Conservation (phyloP, 2,797 vertebrate genomes). For the Sciaenops ocellatus region DNA sequence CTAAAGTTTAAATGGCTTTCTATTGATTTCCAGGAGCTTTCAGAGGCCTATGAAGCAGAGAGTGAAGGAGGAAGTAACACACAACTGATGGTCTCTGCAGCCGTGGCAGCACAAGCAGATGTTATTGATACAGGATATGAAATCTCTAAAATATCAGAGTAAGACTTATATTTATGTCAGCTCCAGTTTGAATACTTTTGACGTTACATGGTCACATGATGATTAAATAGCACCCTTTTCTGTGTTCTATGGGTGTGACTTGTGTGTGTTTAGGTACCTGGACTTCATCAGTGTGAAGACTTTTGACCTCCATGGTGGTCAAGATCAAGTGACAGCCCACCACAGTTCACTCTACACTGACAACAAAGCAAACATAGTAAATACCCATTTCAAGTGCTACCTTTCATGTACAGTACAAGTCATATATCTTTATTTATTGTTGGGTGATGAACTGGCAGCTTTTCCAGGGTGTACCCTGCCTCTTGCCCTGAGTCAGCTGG, state of each 20-base stretch:
- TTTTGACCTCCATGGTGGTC: conserved; percentile 78
- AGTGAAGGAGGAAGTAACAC: conserved; percentile 33
- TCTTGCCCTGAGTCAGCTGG: no score
- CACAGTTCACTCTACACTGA: conserved; percentile 83
- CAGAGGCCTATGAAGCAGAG: conserved; percentile 73
- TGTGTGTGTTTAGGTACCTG: conserved; percentile 73
- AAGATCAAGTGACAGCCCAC: conserved; percentile 80
- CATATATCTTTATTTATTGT: not conserved
- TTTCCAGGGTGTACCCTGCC: no score
- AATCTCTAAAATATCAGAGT: conserved; percentile 76
- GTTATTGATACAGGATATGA: conserved; percentile 75
- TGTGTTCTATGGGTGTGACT: not conserved
- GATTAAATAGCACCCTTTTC: not conserved
- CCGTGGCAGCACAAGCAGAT: conserved; percentile 58
- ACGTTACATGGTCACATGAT: not conserved
- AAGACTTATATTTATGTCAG: conserved; percentile 43
- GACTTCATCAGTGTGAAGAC: conserved; percentile 86
- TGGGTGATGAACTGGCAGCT: no score
- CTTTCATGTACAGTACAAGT: not conserved
- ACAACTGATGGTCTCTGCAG: conserved; percentile 76
- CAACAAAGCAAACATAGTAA: conserved; percentile 80
- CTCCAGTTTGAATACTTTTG: not conserved
- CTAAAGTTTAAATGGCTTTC: not conserved
- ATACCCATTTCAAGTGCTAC: not conserved
- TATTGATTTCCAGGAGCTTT: conserved; percentile 73